Evolutionary conservation across 2,888 invertebrate species (phyloP), one percentile per base, ranked within the genome.

Genomic region (Napeogenes inachia): DNA sequence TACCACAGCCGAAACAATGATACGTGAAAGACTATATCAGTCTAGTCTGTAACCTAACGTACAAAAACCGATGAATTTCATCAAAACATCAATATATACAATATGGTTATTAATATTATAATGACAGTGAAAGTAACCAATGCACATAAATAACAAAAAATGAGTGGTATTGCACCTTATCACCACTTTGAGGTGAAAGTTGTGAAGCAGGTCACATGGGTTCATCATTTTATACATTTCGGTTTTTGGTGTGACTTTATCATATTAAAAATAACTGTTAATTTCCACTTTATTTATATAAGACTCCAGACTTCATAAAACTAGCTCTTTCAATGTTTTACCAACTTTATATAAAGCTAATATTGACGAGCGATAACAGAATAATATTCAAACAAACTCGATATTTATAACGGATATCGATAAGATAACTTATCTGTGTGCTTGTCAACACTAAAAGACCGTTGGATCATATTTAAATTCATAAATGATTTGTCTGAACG

Each of bases 121-220:
- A 81, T 79, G 77, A 79, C 67, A 82, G 87, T 79, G 87, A 88
- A 88, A 88, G 88, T 76, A 64, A 61, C 73, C 75, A 75, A 77
- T 76, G 76, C 78, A 80, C 82, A 80, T 76, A 75, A 82, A 84
- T 77, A 70, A 70, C 76, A 75, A 80, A 77, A 84, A 83, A 86
- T 86, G 79, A 82, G 77, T 77, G 80, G 83, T 86, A 87, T 79
- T 75, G 79, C 80, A 84, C 78, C 82, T 82, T 84, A 86, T 84
- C 85, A 75, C 77, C 79, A 75, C 75, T 82, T 84, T 82, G 78
- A 81, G 80, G 71, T 74, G 86, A 89, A 88, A 89, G 88, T 81
- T 70, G 64, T 64, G 58, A 62, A 59, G 35, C 59, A 45, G 60
- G 45, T 35, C 45, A 59, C 65, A 67, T 69, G 65, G 59, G 66